phyloP scores from a whole-genome alignment of 2,888 invertebrate species.

The Bombyx huttoni region DNA sequence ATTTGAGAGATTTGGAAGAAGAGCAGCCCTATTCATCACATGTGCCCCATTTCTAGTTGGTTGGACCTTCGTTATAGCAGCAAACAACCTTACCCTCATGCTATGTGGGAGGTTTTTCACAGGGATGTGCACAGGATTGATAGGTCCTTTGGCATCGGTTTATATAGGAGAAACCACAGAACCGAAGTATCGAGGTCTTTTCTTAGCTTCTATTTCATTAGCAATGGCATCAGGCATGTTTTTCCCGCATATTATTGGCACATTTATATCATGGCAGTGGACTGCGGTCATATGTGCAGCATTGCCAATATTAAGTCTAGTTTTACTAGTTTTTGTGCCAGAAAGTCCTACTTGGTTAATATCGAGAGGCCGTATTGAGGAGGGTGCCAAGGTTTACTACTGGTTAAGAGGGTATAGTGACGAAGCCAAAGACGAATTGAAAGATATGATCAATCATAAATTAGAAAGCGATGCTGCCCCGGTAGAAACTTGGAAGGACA shows the following conservation, averaged over 20 bases:
- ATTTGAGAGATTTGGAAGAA: constrained; percentile 75
- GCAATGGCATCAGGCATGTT: constrained; percentile 72
- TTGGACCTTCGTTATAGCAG: constrained; percentile 72
- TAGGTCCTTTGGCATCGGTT: constrained; percentile 51
- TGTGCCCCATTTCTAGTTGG: constrained; percentile 71
- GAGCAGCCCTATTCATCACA: constrained; percentile 67
- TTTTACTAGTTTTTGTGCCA: constrained; percentile 45
- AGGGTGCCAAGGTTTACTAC: constrained; percentile 66
- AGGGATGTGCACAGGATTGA: constrained; percentile 60
- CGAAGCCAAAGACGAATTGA: constrained; percentile 33
- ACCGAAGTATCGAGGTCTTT: constrained; percentile 71
- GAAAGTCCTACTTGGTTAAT: constrained; percentile 78
- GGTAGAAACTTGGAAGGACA: constrained; percentile 33
- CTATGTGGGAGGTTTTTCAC: constrained; percentile 17
- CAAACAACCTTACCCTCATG: constrained; percentile 39
- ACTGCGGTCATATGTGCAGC: constrained; percentile 58
- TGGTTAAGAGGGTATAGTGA: constrained; percentile 67
- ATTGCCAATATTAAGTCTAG: constrained; percentile 51
- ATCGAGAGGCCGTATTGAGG: constrained; percentile 55
- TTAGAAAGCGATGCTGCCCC: constrained; percentile 41
- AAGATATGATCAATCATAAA: constrained; percentile 36
- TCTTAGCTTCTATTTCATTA: constrained; percentile 70
- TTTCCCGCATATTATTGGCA: constrained; percentile 72
- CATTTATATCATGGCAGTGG: constrained; percentile 65
- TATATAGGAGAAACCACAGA: constrained; percentile 68